These are phyloP conservation scores for Castor canadensis DNA, from an alignment of 2,113 vertebrate species.

Conservation along the genomic window DNA sequence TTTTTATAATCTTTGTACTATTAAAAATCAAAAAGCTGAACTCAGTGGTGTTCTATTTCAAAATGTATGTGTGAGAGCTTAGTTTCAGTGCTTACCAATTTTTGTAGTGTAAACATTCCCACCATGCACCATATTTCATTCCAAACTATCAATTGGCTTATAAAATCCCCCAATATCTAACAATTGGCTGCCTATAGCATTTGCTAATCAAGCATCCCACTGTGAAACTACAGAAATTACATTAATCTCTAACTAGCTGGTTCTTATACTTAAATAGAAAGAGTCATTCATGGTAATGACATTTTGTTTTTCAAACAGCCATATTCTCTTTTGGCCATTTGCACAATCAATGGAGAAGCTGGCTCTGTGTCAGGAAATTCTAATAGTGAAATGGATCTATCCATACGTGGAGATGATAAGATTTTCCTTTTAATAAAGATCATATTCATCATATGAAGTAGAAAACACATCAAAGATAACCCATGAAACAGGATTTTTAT, in stretches of 20 bases:
- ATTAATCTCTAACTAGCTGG: neutral
- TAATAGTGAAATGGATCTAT: neutral
- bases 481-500: neutral
- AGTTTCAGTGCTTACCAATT: neutral
- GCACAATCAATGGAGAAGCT: neutral
- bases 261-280: neutral
- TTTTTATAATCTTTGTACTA: neutral
- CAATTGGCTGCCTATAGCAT: neutral
- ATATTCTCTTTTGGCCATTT: neutral
- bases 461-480: neutral
- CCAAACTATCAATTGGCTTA: neutral
- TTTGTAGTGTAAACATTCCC: conserved; percentile 21
- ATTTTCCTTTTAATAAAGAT: neutral
- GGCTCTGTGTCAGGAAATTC: neutral
- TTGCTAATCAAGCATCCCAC: neutral
- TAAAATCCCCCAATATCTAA: conserved; percentile 4
- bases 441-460: neutral
- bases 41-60: neutral
- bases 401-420: neutral
- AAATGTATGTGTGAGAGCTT: neutral
- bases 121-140: neutral
- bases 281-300: neutral
- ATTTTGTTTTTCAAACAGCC: neutral
- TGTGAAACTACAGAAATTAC: neutral
- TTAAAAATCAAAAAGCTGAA: neutral